Conservation (phyloP, 2,797 vertebrate genomes). For the Valencia hispanica region DNA sequence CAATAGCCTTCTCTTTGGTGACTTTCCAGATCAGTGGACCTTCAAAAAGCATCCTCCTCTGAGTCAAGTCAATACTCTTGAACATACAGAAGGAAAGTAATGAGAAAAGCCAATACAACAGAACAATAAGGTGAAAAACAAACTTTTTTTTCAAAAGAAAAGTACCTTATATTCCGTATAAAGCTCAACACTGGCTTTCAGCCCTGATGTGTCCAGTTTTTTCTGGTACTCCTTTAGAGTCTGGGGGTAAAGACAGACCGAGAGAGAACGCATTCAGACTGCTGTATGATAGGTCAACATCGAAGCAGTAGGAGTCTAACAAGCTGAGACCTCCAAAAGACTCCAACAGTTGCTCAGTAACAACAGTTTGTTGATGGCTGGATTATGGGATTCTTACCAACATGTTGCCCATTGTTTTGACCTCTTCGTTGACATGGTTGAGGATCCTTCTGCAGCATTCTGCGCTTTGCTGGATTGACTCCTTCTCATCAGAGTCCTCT, state of each 20-base stretch:
- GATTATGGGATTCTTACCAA: slow-evolving; percentile 82
- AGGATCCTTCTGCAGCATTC: slow-evolving; percentile 92
- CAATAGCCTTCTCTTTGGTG: slow-evolving; percentile 91
- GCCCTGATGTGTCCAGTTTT: slow-evolving; percentile 88
- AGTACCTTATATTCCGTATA: slow-evolving; percentile 89
- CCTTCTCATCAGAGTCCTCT: slow-evolving; percentile 82
- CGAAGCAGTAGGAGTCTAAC: slow-evolving; percentile 27
- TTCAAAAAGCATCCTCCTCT: slow-evolving; percentile 85
- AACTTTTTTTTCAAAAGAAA: not conserved
- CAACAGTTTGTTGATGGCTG: slow-evolving; percentile 24
- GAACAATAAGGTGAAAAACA: not conserved
- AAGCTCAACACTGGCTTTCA: slow-evolving; percentile 88
- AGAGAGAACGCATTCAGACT: slow-evolving; percentile 29
- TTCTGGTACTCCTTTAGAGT: slow-evolving; percentile 90
- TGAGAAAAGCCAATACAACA: not conserved
- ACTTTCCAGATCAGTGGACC: slow-evolving; percentile 88
- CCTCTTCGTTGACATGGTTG: slow-evolving; percentile 91
- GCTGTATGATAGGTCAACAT: slow-evolving; percentile 21
- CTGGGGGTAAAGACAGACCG: slow-evolving; percentile 64
- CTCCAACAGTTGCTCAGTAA: slow-evolving; percentile 46
- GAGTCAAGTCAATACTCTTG: slow-evolving; percentile 88
- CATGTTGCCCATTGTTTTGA: slow-evolving; percentile 90
- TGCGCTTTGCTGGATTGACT: slow-evolving; percentile 83
- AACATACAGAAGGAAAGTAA: slow-evolving; percentile 4
- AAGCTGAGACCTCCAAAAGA: slow-evolving; percentile 43